A percentile compares a stretch with the other conserved stretches of the same genome.
Evolutionary conservation across 2,113 vertebrate species (phyloP).

Genomic region (Pogona vitticeps): DNA sequence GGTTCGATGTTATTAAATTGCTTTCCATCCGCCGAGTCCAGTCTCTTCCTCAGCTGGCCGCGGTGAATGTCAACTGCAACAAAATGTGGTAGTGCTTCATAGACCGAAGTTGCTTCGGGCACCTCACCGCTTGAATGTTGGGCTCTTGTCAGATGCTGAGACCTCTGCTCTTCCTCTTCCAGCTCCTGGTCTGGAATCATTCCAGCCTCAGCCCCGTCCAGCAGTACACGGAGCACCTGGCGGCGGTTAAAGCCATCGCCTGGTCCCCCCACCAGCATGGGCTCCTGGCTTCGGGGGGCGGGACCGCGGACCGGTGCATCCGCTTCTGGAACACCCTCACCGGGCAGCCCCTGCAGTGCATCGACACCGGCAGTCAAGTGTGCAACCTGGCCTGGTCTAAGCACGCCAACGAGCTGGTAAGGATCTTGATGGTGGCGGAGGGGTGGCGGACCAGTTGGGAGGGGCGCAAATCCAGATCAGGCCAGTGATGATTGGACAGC

Average conservation of each 20-base stretch:
- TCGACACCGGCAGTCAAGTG: conserved; percentile 95
- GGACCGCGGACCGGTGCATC: conserved; percentile 96
- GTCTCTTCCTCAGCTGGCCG: too few species aligned
- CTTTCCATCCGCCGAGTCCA: too few species aligned
- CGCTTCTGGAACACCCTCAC: conserved; percentile 99
- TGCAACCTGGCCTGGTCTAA: conserved; percentile 99
- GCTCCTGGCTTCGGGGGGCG: conserved; percentile 91
- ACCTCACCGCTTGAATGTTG: too few species aligned
- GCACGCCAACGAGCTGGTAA: conserved; percentile 95
- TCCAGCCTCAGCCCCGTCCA: conserved; percentile 94
- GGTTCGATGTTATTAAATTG: too few species aligned
- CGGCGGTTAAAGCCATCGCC: conserved; percentile 96
- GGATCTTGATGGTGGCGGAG: too few species aligned
- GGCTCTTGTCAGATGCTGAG: background rate
- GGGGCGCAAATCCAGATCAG: background rate
- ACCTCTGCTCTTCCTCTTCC: conserved; percentile 10
- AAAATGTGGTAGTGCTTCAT: too few species aligned
- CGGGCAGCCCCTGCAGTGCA: conserved; percentile 94
- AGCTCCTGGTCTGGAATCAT: conserved; percentile 98
- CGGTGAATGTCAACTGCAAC: too few species aligned
- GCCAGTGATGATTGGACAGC: too few species aligned
- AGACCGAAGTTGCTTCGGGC: too few species aligned
- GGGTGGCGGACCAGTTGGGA: too few species aligned
- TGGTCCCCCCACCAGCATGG: conserved; percentile 99
- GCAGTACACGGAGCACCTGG: conserved; percentile 96